These are phyloP conservation scores for Tenebrio molitor DNA, from an alignment of 1,140 invertebrate genomes.

Conservation along the genomic window DNA sequence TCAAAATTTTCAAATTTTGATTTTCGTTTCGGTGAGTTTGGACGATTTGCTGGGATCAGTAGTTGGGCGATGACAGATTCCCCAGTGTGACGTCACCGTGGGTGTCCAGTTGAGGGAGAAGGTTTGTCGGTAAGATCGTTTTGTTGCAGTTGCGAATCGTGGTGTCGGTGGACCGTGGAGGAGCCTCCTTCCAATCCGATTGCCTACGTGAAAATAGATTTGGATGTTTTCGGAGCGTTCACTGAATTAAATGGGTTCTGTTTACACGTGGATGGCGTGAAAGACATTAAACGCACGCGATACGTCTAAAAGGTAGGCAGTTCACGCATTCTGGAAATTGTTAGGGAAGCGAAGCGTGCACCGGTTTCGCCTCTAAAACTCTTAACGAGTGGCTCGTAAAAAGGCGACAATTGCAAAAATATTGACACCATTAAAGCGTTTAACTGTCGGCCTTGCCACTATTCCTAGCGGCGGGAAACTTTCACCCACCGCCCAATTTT, in stretches of 20 bases:
- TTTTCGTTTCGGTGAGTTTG: too few species aligned
- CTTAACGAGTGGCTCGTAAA: slow-evolving; percentile 13
- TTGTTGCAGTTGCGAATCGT: too few species aligned
- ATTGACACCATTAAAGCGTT: background rate
- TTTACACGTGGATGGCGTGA: slow-evolving; percentile 22
- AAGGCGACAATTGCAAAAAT: slow-evolving; percentile 37
- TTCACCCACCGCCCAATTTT: too few species aligned
- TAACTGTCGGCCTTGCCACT: slow-evolving; percentile 15
- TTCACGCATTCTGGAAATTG: slow-evolving; percentile 37
- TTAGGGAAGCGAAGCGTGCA: slow-evolving; percentile 7
- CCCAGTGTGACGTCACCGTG: too few species aligned
- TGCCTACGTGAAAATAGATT: slow-evolving; percentile 30
- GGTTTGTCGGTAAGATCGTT: too few species aligned
- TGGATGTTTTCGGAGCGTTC: slow-evolving; percentile 32
- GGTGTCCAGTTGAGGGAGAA: too few species aligned
- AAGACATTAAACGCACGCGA: slow-evolving; percentile 29
- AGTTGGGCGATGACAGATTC: too few species aligned
- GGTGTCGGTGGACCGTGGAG: too few species aligned
- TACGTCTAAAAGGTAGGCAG: slow-evolving; percentile 31
- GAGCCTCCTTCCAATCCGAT: background rate
- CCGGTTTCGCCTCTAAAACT: slow-evolving; percentile 21
- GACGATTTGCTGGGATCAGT: too few species aligned
- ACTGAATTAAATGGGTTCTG: slow-evolving; percentile 36
- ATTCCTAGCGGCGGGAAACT: too few species aligned
- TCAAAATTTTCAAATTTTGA: too few species aligned